Percentiles rank a stretch among this genome's conserved stretches.
Conservation (phyloP, 2,888 invertebrate genomes). For the Iselma pallidipennis region DNA sequence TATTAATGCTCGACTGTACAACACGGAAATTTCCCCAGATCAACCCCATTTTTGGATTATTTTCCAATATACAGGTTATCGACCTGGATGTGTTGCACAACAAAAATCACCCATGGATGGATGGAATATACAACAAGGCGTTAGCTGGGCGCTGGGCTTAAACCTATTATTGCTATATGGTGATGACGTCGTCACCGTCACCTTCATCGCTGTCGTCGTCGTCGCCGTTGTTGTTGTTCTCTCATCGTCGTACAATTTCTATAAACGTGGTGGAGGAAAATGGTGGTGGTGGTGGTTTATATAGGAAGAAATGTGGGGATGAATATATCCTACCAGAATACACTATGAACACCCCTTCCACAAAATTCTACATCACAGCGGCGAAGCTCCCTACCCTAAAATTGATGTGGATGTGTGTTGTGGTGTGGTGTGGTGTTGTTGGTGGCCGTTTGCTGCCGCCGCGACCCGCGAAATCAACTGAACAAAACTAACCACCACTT, state of each 20-base stretch:
- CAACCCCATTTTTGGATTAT: too few species aligned
- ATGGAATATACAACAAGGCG: too few species aligned
- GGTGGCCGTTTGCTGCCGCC: slow-evolving; percentile 33
- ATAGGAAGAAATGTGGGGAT: slow-evolving; percentile 56
- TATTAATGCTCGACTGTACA: too few species aligned
- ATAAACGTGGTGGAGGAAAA: slow-evolving; percentile 55
- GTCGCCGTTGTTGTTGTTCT: slow-evolving; percentile 5
- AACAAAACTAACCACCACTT: slow-evolving; percentile 27
- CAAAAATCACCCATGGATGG: too few species aligned
- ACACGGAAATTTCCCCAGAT: too few species aligned
- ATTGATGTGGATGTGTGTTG: too few species aligned
- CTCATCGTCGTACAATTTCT: too few species aligned
- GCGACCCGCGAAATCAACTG: slow-evolving; percentile 49
- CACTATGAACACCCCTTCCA: slow-evolving; percentile 58
- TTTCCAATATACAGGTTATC: too few species aligned
- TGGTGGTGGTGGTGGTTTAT: slow-evolving; percentile 55
- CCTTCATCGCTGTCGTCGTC: not conserved
- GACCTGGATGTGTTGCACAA: too few species aligned
- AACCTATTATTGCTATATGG: too few species aligned
- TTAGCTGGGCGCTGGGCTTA: too few species aligned
- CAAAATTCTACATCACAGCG: slow-evolving; percentile 57
- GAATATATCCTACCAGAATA: slow-evolving; percentile 58
- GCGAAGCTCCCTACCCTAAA: slow-evolving; percentile 58
- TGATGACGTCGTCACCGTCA: slow-evolving; percentile 50
- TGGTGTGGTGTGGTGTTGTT: slow-evolving; percentile 17